Conservation (phyloP, 2,113 vertebrate species). For the Psilopogon haemacephalus region DNA sequence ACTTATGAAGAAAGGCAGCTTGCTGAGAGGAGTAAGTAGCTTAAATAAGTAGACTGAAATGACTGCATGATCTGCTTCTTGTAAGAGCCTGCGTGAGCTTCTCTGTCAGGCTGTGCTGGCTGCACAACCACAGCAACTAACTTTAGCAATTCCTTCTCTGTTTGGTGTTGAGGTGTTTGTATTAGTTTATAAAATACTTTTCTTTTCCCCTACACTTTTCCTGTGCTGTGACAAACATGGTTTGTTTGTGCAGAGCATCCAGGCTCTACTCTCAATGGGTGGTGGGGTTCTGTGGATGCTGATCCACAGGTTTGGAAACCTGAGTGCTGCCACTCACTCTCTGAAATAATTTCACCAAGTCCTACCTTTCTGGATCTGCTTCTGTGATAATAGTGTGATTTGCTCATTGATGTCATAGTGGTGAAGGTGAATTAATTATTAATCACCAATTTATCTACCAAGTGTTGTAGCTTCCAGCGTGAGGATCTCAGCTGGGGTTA, state of each 20-base stretch:
- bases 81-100: background rate
- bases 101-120: background rate
- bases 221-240: background rate
- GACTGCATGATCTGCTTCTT: background rate
- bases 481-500: background rate
- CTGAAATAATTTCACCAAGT: background rate
- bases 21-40: background rate
- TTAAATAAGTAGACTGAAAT: background rate
- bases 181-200: background rate
- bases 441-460: background rate
- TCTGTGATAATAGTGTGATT: background rate
- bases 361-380: background rate
- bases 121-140: rapidly evolving
- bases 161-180: background rate
- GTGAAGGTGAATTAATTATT: background rate
- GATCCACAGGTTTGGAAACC: rapidly evolving
- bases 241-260: background rate
- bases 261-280: background rate
- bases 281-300: background rate
- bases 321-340: background rate
- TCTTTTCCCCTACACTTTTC: background rate
- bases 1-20: rapidly evolving
- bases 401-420: background rate
- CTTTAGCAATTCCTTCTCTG: background rate
- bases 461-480: background rate